Evolutionary conservation across 2,797 vertebrate species (phyloP).

Genomic region (Basileuterus tristriatus): DNA sequence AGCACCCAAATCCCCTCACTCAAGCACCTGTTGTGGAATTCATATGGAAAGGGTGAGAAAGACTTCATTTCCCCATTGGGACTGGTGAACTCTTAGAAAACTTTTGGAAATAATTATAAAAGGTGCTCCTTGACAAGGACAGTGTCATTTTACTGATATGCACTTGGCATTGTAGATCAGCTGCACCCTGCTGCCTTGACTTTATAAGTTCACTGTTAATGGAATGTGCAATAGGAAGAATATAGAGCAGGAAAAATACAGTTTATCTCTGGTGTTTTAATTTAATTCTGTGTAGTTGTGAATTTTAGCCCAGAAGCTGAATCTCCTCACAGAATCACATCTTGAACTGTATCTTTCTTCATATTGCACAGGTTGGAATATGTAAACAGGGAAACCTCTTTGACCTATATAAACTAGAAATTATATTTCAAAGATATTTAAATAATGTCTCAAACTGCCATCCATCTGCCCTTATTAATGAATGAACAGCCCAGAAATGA

Average conservation of each 20-base stretch:
- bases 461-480: conserved; percentile 53
- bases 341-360: neutral
- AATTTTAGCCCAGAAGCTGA: neutral
- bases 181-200: neutral
- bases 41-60: neutral
- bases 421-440: conserved; percentile 37
- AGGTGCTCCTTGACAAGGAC: neutral
- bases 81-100: neutral
- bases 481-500: conserved; percentile 19
- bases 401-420: neutral
- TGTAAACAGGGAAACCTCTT: conserved; percentile 7
- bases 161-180: neutral
- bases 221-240: neutral
- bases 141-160: neutral
- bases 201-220: neutral
- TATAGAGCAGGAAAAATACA: neutral
- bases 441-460: conserved; percentile 16
- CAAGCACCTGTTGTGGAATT: neutral
- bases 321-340: neutral
- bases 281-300: neutral
- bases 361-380: neutral
- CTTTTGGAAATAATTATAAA: neutral
- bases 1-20: neutral
- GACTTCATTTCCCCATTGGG: neutral
- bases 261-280: neutral